phyloP scores from a whole-genome alignment of 2,797 vertebrate species.

The Pseudochromis fuscus region DNA sequence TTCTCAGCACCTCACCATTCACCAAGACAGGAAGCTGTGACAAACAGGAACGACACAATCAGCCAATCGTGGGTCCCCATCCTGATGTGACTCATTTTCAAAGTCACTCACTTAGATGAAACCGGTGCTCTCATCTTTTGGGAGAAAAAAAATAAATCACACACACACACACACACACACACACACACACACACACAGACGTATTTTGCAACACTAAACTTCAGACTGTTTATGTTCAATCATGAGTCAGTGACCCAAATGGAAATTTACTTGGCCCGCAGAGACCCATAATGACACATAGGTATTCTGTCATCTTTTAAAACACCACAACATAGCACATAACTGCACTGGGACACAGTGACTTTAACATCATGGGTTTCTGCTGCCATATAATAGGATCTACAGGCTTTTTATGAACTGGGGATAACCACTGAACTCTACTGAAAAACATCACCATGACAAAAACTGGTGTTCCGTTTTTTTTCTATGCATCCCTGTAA shows the following conservation, averaged over 20 bases:
- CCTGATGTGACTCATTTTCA: slow-evolving; percentile 75
- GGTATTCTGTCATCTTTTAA: slow-evolving; percentile 32
- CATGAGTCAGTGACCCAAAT: slow-evolving; percentile 63
- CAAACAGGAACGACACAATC: slow-evolving; percentile 68
- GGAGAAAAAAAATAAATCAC: slow-evolving; percentile 30
- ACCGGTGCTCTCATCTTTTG: slow-evolving; percentile 55
- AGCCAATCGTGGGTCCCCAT: slow-evolving; percentile 67
- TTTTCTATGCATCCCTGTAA: background rate
- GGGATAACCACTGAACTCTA: background rate
- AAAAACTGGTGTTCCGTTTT: slow-evolving; percentile 1
- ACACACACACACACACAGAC: slow-evolving; percentile 9
- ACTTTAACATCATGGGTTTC: background rate
- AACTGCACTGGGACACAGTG: background rate
- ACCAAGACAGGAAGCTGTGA: slow-evolving; percentile 83
- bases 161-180: slow-evolving; percentile 10
- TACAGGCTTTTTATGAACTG: background rate
- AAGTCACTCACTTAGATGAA: slow-evolving; percentile 72
- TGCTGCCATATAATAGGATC: background rate
- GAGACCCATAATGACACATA: slow-evolving; percentile 54
- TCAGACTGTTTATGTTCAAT: slow-evolving; percentile 48
- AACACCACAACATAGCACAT: background rate
- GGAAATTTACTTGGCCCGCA: slow-evolving; percentile 38
- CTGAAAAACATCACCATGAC: background rate
- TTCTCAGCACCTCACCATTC: slow-evolving; percentile 61
- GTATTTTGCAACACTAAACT: slow-evolving; percentile 43